Evolutionary conservation across 2,888 invertebrate genomes (phyloP), one percentile per base, ranked within the genome.

Genomic region (Nomada ferruginata): DNA sequence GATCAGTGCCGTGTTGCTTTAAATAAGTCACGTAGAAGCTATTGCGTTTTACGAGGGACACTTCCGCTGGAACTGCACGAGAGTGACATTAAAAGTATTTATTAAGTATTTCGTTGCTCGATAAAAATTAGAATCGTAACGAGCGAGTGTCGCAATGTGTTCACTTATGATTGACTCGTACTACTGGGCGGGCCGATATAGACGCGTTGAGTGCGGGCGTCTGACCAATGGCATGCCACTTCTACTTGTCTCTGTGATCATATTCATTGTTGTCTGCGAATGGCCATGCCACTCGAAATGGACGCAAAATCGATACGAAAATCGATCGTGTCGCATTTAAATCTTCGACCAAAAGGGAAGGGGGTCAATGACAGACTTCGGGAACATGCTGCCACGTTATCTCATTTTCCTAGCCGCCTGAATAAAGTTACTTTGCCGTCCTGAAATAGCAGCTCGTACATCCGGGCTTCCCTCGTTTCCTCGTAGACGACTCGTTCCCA

Each of bases 21-120:
- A 47, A 76, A 68, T 76, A 76, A 78, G 78, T 76, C 76, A 78
- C 78, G 76, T 78, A 61, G 47, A 18, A 20, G 55, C 47, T 57
- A 57, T 64, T 50, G 15, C 23, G 13, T n/a, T 64, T 72, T 63
- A 4, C 23, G 18, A 1, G 29, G 20, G 20, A 20, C n/a, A 20
- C n/a, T 53, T 36, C 36, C 36, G 53, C 53, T 53, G 53, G n/a
- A n/a, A 5, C n/a, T n/a, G 13, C 13, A 2, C 7, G 26, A n/a
- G 11, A 7, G 23, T 7, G 15, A 9, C 10, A 10, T n/a, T 20
- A 2, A n/a, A 53, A 20, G 18, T 9, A 10, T 50, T 50, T 18
- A 26, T 47, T 1, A 3, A 66, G 9, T 20, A 13, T 55, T 55
- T 18, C n/a, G n/a, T 11, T 18, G 18, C 10, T 55, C 23, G n/a